These are phyloP conservation scores for Brachylomia viminalis DNA, from an alignment of 2,888 invertebrate genomes.

Conservation along the genomic window DNA sequence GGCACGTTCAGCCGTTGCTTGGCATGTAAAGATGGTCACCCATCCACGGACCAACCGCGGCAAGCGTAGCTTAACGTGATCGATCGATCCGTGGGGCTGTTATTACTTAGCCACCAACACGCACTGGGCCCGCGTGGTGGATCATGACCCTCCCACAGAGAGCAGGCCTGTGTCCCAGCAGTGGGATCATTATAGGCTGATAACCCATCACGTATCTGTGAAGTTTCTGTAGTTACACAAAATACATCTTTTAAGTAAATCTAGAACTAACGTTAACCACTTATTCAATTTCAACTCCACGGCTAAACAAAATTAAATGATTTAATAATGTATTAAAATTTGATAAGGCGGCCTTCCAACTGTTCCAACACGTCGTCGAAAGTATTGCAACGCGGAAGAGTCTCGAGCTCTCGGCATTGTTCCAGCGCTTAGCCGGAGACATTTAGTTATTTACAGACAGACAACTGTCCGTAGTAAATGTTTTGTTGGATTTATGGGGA, in stretches of 20 bases:
- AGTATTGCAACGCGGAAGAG: conserved; percentile 63
- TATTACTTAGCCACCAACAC: neutral
- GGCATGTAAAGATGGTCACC: no score
- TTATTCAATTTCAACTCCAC: conserved; percentile 17
- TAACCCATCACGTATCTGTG: neutral
- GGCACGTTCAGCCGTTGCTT: no score
- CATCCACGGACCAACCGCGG: no score
- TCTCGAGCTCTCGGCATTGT: conserved; percentile 71
- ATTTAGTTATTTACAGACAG: conserved; percentile 68
- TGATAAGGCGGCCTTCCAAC: conserved; percentile 63
- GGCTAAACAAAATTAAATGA: conserved; percentile 41
- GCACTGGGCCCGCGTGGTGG: neutral
- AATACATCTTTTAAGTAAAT: neutral
- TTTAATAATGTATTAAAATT: conserved; percentile 49
- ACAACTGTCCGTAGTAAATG: conserved; percentile 68
- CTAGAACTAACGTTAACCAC: conserved; percentile 7
- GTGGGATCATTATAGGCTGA: neutral
- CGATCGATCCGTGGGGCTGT: no score
- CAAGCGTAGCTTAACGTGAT: no score
- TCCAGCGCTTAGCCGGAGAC: conserved; percentile 70
- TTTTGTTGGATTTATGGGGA: conserved; percentile 51
- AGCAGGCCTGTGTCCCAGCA: neutral
- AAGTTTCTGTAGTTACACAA: neutral
- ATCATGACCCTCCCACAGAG: neutral
- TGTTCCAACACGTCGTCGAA: conserved; percentile 50